Evolutionary conservation across 2,113 vertebrate genomes (phyloP).

Genomic region (Lycocorax pyrrhopterus): DNA sequence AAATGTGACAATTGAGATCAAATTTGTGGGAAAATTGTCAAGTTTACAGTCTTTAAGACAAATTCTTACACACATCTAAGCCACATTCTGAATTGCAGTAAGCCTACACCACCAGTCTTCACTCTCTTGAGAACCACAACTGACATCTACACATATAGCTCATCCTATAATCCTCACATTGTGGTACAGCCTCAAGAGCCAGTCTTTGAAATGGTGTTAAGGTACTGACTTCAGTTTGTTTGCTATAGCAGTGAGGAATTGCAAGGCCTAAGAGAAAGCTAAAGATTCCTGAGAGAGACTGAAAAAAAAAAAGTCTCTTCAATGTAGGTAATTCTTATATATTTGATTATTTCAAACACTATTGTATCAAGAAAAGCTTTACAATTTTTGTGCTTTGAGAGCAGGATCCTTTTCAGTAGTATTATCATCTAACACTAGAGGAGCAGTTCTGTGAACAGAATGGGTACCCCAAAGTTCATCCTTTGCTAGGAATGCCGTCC

Average conservation of each 20-base stretch:
- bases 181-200: not conserved
- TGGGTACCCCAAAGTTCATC: not conserved
- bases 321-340: not conserved
- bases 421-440: not conserved
- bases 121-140: not conserved
- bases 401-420: not conserved
- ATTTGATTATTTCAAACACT: not conserved
- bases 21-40: not conserved
- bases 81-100: not conserved
- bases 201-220: not conserved
- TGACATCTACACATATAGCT: not conserved
- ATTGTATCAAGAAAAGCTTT: not conserved
- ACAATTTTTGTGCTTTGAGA: not conserved
- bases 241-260: not conserved
- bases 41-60: not conserved
- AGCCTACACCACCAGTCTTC: not conserved
- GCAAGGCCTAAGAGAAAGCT: not conserved
- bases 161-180: not conserved
- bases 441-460: not conserved
- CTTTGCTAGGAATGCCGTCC: not conserved
- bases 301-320: not conserved
- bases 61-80: not conserved
- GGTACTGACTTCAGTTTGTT: not conserved
- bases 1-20: not conserved
- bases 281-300: not conserved